Conservation (phyloP, 2,113 vertebrate genomes). For the Chiloscyllium plagiosum region DNA sequence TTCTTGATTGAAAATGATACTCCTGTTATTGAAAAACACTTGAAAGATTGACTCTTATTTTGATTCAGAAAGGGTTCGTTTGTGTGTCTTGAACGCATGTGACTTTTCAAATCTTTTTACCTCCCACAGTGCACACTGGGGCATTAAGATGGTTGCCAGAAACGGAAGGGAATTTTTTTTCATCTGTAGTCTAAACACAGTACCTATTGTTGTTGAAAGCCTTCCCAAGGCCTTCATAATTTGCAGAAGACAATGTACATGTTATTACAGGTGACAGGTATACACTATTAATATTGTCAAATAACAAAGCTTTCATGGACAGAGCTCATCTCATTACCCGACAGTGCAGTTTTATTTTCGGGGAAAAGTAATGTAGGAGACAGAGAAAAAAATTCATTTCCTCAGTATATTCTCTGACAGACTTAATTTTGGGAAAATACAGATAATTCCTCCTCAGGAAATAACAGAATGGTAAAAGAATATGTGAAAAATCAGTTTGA, state of each 20-base stretch:
- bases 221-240: background rate
- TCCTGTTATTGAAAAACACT: background rate
- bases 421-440: background rate
- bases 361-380: background rate
- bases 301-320: background rate
- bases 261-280: conserved; percentile 23
- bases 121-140: conserved; percentile 19
- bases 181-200: conserved; percentile 6
- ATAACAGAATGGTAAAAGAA: background rate
- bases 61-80: background rate
- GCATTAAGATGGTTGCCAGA: background rate
- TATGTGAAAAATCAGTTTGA: background rate
- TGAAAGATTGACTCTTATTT: conserved; percentile 27
- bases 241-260: background rate
- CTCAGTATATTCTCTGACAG: background rate
- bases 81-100: background rate
- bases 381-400: background rate
- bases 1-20: conserved; percentile 2
- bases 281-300: background rate
- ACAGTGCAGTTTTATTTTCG: too few species aligned
- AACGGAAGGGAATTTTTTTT: background rate
- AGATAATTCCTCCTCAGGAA: background rate
- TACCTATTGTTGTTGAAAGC: background rate
- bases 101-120: background rate
- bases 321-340: background rate